Percentiles rank a stretch among this genome's conserved stretches.
phyloP scores from a whole-genome alignment of 2,888 invertebrate genomes.

The Oligia latruncula region DNA sequence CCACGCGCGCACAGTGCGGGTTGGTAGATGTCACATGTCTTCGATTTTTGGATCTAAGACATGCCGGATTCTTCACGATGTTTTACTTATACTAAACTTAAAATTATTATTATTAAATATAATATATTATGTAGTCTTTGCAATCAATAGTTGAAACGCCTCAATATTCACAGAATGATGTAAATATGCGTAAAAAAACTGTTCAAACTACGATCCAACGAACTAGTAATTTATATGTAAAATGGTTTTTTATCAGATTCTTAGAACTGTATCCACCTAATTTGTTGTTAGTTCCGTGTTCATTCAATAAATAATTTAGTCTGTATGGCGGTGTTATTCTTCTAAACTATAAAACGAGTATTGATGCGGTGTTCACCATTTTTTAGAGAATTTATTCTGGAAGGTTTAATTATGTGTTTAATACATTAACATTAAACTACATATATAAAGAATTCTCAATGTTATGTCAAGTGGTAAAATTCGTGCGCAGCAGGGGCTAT shows the following conservation, averaged over 20 bases:
- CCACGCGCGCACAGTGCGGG: no score
- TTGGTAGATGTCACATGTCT: no score
- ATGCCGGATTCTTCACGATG: no score
- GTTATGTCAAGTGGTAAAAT: background rate
- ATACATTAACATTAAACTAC: background rate
- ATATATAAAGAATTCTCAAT: background rate
- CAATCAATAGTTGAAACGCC: slow-evolving; percentile 5
- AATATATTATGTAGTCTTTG: background rate
- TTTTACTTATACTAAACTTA: background rate
- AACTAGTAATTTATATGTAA: slow-evolving; percentile 33
- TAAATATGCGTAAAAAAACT: background rate
- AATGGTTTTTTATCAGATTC: slow-evolving; percentile 18
- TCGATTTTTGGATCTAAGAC: no score
- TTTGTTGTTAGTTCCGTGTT: slow-evolving; percentile 18
- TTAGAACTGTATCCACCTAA: background rate
- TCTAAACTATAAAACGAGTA: no score
- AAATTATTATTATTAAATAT: background rate
- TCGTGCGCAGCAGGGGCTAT: background rate
- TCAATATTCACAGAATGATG: background rate
- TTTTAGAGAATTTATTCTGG: background rate
- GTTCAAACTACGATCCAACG: background rate
- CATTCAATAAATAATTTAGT: background rate
- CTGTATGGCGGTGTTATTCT: no score
- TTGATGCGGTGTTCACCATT: no score
- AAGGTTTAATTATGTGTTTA: background rate